Conservation (phyloP, 2,113 vertebrate species). For the Corvus moneduloides region DNA sequence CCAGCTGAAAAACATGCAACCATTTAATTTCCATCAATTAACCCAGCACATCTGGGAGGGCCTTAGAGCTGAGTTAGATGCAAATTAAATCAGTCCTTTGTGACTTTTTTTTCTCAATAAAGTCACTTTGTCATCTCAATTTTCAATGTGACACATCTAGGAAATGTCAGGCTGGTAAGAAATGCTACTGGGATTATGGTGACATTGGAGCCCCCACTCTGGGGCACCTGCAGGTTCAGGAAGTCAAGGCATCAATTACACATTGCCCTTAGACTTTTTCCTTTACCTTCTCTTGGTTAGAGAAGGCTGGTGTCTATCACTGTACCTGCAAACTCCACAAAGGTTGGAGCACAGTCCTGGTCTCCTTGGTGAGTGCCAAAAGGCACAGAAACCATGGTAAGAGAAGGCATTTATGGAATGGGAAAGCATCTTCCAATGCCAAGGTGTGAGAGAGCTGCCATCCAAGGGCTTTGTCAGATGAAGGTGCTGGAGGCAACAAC, state of each 20-base stretch:
- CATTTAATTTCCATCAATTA: slow-evolving; percentile 4
- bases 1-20: slow-evolving; percentile 18
- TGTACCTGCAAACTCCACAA: background rate
- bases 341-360: background rate
- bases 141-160: background rate
- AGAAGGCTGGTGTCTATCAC: background rate
- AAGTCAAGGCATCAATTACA: background rate
- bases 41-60: background rate
- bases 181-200: background rate
- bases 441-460: background rate
- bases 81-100: background rate
- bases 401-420: background rate
- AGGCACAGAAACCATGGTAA: background rate
- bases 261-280: background rate
- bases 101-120: background rate
- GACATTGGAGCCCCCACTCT: background rate
- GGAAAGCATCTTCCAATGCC: background rate
- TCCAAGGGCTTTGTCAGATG: background rate
- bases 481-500: background rate
- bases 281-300: background rate
- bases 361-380: background rate
- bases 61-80: background rate
- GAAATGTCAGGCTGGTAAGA: background rate
- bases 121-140: background rate
- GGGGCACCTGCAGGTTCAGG: background rate